phyloP scores from a whole-genome alignment of 2,797 vertebrate genomes.

The Urocyon cinereoargenteus region DNA sequence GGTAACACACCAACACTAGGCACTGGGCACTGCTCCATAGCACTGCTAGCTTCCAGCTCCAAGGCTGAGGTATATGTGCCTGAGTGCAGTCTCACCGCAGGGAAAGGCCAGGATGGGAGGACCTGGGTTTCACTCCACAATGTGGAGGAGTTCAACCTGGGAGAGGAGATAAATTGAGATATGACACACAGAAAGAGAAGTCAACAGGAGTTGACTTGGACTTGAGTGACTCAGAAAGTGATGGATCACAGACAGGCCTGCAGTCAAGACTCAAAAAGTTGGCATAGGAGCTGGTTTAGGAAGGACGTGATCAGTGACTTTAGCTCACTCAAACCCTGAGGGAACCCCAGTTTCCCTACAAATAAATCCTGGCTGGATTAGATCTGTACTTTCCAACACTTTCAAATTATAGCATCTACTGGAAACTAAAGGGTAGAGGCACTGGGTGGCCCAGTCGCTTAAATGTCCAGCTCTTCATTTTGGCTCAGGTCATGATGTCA shows the following conservation, averaged over 20 bases:
- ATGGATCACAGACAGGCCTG: not conserved
- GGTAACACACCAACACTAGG: not conserved
- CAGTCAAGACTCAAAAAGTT: not conserved
- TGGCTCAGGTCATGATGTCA: not conserved
- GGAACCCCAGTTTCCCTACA: not conserved
- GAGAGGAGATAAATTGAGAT: not conserved
- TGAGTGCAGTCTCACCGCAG: not conserved
- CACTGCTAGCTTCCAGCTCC: not conserved
- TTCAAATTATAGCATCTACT: not conserved
- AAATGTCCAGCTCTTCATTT: not conserved
- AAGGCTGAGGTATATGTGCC: not conserved
- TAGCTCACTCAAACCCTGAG: not conserved
- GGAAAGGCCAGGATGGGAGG: not conserved
- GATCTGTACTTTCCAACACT: not conserved
- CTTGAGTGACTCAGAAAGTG: not conserved
- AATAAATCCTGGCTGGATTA: not conserved
- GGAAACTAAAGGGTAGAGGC: not conserved
- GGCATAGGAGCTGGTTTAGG: not conserved
- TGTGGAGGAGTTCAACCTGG: not conserved
- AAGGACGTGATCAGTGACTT: slow-evolving; percentile 2
- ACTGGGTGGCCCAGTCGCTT: not conserved
- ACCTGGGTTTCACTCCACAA: not conserved
- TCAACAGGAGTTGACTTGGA: not conserved
- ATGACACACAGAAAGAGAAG: not conserved
- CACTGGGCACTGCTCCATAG: not conserved